Conservation (phyloP, 1,140 invertebrate species). For the Sycophaga agraensis region DNA sequence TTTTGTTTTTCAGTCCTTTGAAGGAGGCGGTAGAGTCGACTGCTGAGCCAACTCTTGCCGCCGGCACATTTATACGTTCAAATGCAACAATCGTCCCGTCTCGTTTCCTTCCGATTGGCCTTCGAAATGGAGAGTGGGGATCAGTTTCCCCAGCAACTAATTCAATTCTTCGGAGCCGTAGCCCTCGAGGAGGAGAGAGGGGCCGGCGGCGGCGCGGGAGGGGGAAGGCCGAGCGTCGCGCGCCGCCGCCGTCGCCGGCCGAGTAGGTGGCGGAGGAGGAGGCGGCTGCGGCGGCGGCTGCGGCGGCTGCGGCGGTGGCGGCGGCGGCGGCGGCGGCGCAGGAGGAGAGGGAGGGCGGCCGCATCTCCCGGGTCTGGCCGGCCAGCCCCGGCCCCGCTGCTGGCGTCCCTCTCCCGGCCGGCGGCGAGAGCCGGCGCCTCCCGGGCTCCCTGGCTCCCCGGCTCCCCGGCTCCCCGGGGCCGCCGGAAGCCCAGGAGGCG, state of each 20-base stretch:
- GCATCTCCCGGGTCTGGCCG: too few relatives aligned
- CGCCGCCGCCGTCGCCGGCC: background rate
- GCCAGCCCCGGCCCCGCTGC: background rate
- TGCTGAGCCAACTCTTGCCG: constrained; percentile 34
- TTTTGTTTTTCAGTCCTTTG: constrained; percentile 20
- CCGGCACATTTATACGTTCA: constrained; percentile 43
- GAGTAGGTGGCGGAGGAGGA: too few relatives aligned
- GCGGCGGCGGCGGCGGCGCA: too few relatives aligned
- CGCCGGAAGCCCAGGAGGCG: background rate
- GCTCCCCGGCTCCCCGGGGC: background rate
- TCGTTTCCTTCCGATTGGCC: constrained; percentile 38
- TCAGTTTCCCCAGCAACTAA: constrained; percentile 33
- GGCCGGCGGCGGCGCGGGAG: too few relatives aligned
- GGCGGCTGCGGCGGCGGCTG: background rate
- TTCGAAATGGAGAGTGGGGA: constrained; percentile 33
- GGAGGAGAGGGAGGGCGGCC: background rate
- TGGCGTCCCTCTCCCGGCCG: background rate
- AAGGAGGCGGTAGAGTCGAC: constrained; percentile 23
- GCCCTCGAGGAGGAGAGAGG: background rate
- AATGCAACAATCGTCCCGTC: constrained; percentile 38
- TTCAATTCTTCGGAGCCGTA: constrained; percentile 23
- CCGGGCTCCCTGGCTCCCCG: background rate
- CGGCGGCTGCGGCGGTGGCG: too few relatives aligned
- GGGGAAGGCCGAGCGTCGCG: too few relatives aligned
- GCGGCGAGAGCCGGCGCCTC: background rate